phyloP scores from a whole-genome alignment of 2,113 vertebrate species.

The Pteropus alecto region DNA sequence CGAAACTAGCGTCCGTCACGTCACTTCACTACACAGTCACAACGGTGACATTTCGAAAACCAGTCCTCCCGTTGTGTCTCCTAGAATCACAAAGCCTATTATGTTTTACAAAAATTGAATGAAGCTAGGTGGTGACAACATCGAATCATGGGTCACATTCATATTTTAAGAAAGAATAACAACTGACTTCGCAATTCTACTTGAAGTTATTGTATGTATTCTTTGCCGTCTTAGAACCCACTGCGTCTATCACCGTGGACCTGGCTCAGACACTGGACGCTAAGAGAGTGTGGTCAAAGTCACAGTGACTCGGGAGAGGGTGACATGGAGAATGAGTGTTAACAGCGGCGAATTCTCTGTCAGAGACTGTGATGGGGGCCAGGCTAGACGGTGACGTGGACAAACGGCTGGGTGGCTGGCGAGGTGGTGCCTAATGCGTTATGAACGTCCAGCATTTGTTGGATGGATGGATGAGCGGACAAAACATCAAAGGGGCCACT shows the following conservation, averaged over 20 bases:
- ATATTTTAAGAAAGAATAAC: neutral
- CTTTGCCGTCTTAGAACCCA: neutral
- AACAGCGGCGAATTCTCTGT: neutral
- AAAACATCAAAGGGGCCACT: accelerated
- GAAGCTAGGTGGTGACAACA: neutral
- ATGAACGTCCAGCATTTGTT: neutral
- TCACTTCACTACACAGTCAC: neutral
- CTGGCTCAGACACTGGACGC: neutral
- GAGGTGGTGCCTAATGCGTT: too few species aligned
- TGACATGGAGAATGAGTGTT: accelerated
- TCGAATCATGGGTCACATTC: neutral
- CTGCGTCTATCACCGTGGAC: accelerated
- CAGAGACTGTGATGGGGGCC: too few species aligned
- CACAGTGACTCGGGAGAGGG: accelerated
- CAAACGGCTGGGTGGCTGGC: too few species aligned
- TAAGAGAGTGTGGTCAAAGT: neutral
- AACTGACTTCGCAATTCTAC: neutral
- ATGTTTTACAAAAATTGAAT: neutral
- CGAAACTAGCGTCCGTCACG: neutral
- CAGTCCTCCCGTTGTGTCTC: neutral
- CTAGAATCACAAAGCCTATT: neutral
- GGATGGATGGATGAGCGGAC: neutral
- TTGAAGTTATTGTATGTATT: neutral
- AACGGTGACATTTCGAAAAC: neutral
- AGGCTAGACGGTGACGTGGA: accelerated